Base-by-base conservation (phyloP, 2,888 invertebrate species). In the Spodoptera littoralis region DNA sequence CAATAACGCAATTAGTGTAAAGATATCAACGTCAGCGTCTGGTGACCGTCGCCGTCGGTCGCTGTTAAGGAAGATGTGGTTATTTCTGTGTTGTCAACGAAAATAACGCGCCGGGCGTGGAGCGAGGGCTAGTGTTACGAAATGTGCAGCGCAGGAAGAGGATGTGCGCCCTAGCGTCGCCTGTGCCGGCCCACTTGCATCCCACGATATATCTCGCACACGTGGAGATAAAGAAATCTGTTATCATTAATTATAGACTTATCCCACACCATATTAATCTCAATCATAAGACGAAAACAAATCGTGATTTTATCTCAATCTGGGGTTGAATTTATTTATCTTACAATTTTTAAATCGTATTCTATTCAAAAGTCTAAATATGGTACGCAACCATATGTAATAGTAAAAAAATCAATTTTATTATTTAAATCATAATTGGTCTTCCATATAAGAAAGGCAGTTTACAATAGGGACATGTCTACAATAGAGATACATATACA, bases 1-100 rank as follows among this genome's bases (percentile, higher is more conserved):
- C 94, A 94, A 93, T 94, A 94, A 88, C 88, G 91, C 88, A 92
- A 93, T 94, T 93, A 94, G 93, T 89, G 92, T 92, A 90, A 91
- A 93, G 90, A 89, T 90, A 91, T 93, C 92, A 92, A 91, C 93
- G 92, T 92, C 92, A 86, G 84, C 89, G 89, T 87, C 86, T 88
- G 88, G 87, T 88, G 86, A 87, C 88, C 89, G 89, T 86, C 86
- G 84, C 87, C 88, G 88, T 86, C 86, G 84, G 77, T 70, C 83
- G 85, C 82, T 88, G 88, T 89, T 90, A 89, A 90, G 90, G 89
- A 88, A 92, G 90, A 90, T 87, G 89, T 73, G 87, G 90, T 93
- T 94, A 94, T 94, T 94, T 94, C 90, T 90, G 93, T 92, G 88
- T 85, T 92, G 92, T 92, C 92, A 92, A 91, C 93, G 86, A 90